Base-by-base conservation (phyloP, 35 echinoderm and acorn worm species). In the Ptychodera flava region DNA sequence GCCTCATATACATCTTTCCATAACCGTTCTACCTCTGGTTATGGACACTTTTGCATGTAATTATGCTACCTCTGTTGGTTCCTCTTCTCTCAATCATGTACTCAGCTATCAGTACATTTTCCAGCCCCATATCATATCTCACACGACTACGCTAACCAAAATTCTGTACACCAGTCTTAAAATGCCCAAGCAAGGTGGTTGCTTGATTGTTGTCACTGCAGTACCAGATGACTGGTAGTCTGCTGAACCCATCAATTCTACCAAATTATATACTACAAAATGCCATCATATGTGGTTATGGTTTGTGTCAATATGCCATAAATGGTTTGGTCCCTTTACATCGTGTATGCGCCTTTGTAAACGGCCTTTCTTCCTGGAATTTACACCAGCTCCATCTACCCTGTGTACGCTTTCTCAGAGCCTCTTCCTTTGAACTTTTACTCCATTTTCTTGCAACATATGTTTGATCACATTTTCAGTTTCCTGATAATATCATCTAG, bases 21-120 rank as follows among this genome's bases (percentile, higher is more conserved):
- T 32, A 97, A 83, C 34, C 94, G 33, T 76, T 97, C 94, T 0
- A 97, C 0, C 94, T 33, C 34, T 81, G 53, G 32, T 97, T 97
- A 33, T 93, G 94, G 0, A 90, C 88, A 78, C 92, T 93, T 16
- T 77, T 82, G 1, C 91, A 87, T 28, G 82, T 77, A 31, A 93
- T 93, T 28, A 89, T 84, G 29, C 83, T 89, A 15, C 87, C 79
- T 34, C 91, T 79, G 16, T 82, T 35, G 10, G 82, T 83, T 52
- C 91, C 87, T 77, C 84, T 79, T 15, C 35, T 29, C n/a, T n/a
- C n/a, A n/a, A n/a, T n/a, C 92, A 93, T 89, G 38, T 36, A 92
- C 16, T 22, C 16, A 83, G 52, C 84, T 35, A 89, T 88, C 1
- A 82, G 32, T 16, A 34, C 22, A 64, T 93, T 93, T 52, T 93